Base-by-base conservation (phyloP, 2,113 vertebrate species). In the Anarrhichthys ocellatus region DNA sequence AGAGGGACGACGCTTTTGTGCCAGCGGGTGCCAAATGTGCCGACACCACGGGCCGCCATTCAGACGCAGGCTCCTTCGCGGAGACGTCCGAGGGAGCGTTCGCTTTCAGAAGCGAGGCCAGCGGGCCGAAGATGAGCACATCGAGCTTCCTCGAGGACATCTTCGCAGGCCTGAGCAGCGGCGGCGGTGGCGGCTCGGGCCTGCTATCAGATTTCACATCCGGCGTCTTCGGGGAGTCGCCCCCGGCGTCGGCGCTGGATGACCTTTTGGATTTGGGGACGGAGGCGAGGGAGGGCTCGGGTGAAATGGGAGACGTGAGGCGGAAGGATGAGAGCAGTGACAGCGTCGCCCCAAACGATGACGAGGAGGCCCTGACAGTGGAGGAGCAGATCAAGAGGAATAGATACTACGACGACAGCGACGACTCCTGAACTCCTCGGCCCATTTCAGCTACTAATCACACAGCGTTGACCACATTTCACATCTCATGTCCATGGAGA, bases 341-440 rank as follows among this genome's bases (percentile, higher is more conserved):
- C 74, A 34, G 81, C 84, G 73, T 84, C 44, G 80, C 75, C 58
- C 48, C 84, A 44, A 81, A 89, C 58, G 29, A 58, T 27, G n/a
- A 58, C 6, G 54, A 58, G 0, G 85, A 87, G 4, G 83, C 54
- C 32, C 83, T 95, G 89, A 94, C 95, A 0, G 89, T 92, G 70
- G 95, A 95, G 88, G 95, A 95, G 82, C 94, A 93, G 88, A 95
- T 95, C 88, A 96, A 95, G 92, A 94, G 91, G 84, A 97, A 96
- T 24, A 92, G 95, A 92, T 95, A 89, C 88, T 96, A 96, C 42
- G 84, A 96, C 2, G 94, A 94, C 48, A 78, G 87, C 22, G 85
- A 93, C 17, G 20, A 85, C 70, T 65, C 81, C 27, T 92, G 40
- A 91, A 84, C 29, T 14, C 9, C 15, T 78, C 36, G 29, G 38